Evolutionary conservation across 2,797 vertebrate species (phyloP).

Genomic region (Orestias chungarensis): DNA sequence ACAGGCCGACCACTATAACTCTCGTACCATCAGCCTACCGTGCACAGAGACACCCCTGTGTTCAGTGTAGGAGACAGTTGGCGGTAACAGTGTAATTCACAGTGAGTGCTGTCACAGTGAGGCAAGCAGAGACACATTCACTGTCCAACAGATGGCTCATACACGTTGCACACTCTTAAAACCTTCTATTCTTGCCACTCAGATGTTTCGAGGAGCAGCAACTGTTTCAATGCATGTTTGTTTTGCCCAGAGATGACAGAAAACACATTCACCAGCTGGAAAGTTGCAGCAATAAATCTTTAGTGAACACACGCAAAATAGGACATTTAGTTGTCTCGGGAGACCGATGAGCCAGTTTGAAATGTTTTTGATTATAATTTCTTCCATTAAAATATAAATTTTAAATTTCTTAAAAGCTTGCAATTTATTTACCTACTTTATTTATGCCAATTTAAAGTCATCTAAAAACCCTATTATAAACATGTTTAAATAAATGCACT

Average conservation of each 20-base stretch:
- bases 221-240: conserved; percentile 56
- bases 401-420: neutral
- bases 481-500: neutral
- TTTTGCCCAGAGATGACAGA: conserved; percentile 37
- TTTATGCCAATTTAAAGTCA: neutral
- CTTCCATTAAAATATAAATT: neutral
- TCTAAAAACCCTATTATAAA: neutral
- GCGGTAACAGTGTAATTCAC: conserved; percentile 64
- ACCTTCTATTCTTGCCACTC: conserved; percentile 58
- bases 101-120: conserved; percentile 63
- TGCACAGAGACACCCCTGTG: conserved; percentile 66
- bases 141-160: conserved; percentile 69
- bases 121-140: conserved; percentile 70
- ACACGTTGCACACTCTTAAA: conserved; percentile 52
- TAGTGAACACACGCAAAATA: neutral
- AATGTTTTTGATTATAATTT: neutral
- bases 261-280: conserved; percentile 35
- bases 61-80: conserved; percentile 62
- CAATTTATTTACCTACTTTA: neutral
- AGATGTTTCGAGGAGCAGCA: conserved; percentile 56
- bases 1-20: conserved; percentile 56
- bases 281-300: conserved; percentile 8
- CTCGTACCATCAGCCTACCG: conserved; percentile 53
- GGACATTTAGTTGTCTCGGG: neutral
- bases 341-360: neutral